These are phyloP conservation scores for Spilarctia lutea DNA, from an alignment of 2,888 invertebrate genomes.

Conservation along the genomic window DNA sequence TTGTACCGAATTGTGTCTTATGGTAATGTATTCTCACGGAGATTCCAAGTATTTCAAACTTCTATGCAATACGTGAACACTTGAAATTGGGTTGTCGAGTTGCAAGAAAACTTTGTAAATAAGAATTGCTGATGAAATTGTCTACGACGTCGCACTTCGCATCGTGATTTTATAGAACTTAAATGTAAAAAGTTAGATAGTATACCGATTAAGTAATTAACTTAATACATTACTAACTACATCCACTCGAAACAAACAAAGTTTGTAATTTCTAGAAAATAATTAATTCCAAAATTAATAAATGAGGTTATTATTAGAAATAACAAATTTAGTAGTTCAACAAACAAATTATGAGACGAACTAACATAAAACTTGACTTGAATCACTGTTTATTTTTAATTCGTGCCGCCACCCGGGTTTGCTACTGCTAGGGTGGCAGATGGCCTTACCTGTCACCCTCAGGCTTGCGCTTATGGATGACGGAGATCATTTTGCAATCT, in stretches of 20 bases:
- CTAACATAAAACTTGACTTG: background rate
- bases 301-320: background rate
- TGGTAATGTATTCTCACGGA: conserved; percentile 13
- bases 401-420: too few species aligned
- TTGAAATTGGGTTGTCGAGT: background rate
- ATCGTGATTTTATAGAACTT: background rate
- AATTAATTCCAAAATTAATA: background rate
- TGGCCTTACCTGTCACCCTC: too few species aligned
- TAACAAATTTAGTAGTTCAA: background rate
- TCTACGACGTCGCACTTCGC: background rate
- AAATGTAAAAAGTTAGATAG: background rate
- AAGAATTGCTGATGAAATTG: background rate
- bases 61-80: background rate
- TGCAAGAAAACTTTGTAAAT: background rate
- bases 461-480: too few species aligned
- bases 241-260: background rate
- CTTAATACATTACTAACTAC: background rate
- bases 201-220: background rate
- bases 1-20: conserved; percentile 23
- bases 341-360: background rate
- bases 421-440: too few species aligned
- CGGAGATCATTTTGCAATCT: too few species aligned
- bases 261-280: background rate
- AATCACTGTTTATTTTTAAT: too few species aligned
- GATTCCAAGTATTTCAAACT: background rate